Evolutionary conservation across 2,888 invertebrate species (phyloP), one percentile per base, ranked within the genome.

Genomic region (Melinaea marsaeus): DNA sequence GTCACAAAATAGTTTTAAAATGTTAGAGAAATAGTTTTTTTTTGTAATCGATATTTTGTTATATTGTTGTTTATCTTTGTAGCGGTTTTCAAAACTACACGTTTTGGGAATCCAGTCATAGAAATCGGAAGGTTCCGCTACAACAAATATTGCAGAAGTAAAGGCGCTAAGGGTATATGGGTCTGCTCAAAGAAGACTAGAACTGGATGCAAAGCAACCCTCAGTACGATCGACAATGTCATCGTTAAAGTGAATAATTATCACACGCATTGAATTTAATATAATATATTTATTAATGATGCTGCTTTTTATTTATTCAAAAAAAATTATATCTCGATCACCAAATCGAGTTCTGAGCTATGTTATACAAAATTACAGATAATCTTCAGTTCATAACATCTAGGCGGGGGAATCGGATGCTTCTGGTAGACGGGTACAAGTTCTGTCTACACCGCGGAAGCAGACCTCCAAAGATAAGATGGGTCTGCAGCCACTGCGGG

Each of bases 151-250:
- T 66, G 67, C 46, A 65, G 68, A 2, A 66, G 65, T 34, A 67
- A 62, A 4, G 75, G 76, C 0, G 32, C 68, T 2, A 76, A 70
- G 63, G 70, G 61, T 1, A 69, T 72, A 9, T 79, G 79, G 76
- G 68, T 69, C 35, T 80, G 80, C 61, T 63, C 62, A 13, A 79
- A 74, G 59, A 66, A 69, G 54, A 69, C 73, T 64, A 60, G 70
- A 2, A 11, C 57, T 0, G 77, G 78, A 2, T 85, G 84, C 62
- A 72, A 79, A 4, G 76, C 81, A 0, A 76, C 77, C 2, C 69
- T 86, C 2, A 75, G 76, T 33, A 83, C 84, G 0, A 58, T 75
- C 3, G 72, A 83, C 1, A 69, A 79, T 46, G 64, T 63, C 4
- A 73, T 81, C 33, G 64, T 78, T 9, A 75, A 65, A 60, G 57